These are phyloP conservation scores for Moxostoma hubbsi DNA, from an alignment of 2,797 vertebrate species.

Conservation along the genomic window DNA sequence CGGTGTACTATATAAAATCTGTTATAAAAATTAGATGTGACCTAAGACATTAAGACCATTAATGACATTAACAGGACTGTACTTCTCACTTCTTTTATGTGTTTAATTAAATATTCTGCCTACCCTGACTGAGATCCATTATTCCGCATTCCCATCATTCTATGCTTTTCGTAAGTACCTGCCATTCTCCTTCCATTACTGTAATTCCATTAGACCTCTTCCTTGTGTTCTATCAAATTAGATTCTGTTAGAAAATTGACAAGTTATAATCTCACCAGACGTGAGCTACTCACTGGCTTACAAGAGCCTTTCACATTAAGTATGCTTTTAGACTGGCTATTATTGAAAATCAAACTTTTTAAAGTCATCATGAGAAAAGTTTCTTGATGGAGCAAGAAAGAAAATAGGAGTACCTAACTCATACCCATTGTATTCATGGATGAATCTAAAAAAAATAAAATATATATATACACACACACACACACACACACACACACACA, in stretches of 20 bases:
- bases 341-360: constrained; percentile 4
- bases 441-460: not conserved
- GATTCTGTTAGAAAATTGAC: constrained; percentile 28
- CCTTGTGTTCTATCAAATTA: constrained; percentile 26
- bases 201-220: constrained; percentile 13
- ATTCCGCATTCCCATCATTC: not conserved
- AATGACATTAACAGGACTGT: no score
- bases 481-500: no score
- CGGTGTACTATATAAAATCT: no score
- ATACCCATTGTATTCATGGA: not conserved
- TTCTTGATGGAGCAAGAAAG: not conserved
- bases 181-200: constrained; percentile 12
- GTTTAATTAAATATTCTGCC: no score
- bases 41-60: no score
- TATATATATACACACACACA: no score
- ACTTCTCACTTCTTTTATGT: no score
- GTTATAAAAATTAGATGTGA: no score
- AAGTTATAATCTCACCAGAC: constrained; percentile 17
- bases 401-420: not conserved
- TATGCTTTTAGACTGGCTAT: constrained; percentile 29
- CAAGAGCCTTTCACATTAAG: constrained; percentile 3
- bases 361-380: not conserved
- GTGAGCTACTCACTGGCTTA: constrained; percentile 2
- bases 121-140: not conserved
- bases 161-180: not conserved